Conservation (phyloP, 92 coral and sea anemone genomes). For the Plumapathes pennacea region DNA sequence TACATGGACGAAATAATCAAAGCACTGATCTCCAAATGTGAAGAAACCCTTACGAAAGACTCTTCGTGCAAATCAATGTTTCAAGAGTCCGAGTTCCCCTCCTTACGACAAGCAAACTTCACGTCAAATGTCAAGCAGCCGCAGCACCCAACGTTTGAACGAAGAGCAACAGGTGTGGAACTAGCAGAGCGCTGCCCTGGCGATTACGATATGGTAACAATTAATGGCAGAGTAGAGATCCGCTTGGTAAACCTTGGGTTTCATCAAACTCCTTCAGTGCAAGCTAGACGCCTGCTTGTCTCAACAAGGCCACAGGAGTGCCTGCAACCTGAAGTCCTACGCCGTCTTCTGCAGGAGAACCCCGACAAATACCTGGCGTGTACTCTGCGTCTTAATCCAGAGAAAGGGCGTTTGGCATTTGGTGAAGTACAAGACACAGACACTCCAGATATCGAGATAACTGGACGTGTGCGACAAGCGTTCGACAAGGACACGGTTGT, state of each 20-base stretch:
- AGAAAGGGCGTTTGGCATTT: constrained; percentile 39
- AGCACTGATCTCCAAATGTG: constrained; percentile 62
- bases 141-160: neutral
- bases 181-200: constrained; percentile 8
- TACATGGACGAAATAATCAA: constrained; percentile 64
- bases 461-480: constrained; percentile 66
- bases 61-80: constrained; percentile 1
- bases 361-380: constrained; percentile 58
- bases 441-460: constrained; percentile 77
- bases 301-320: constrained; percentile 27
- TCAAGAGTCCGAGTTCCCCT: constrained; percentile 48
- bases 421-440: constrained; percentile 70
- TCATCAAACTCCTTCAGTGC: constrained; percentile 24
- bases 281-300: constrained; percentile 26
- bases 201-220: constrained; percentile 22
- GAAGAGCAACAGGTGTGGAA: neutral
- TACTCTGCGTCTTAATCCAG: constrained; percentile 55
- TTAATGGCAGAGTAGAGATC: constrained; percentile 66
- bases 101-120: constrained; percentile 12
- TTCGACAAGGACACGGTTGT: constrained; percentile 88
- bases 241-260: constrained; percentile 54
- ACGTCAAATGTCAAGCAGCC: constrained; percentile 1
- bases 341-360: constrained; percentile 24
- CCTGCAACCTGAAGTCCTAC: constrained; percentile 49
- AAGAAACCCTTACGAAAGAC: constrained; percentile 23